Percentiles rank a stretch among this genome's conserved stretches.
Evolutionary conservation across 2,113 vertebrate genomes (phyloP).

Genomic region (Corythornis madagascariensis): DNA sequence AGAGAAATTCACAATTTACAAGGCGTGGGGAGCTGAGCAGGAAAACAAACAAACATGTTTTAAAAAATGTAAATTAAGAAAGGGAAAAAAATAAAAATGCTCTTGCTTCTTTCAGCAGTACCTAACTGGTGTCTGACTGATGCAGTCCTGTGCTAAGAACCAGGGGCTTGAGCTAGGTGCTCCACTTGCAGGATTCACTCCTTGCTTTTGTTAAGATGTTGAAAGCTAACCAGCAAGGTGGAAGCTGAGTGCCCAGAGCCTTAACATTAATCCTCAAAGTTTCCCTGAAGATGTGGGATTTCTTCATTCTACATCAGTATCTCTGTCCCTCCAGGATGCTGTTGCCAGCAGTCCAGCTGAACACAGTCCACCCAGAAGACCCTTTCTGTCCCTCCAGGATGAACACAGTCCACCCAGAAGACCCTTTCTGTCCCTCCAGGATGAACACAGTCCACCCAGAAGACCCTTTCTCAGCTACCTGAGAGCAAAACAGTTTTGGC

Average conservation of each 20-base stretch:
- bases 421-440: too few species aligned
- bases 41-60: conserved; percentile 57
- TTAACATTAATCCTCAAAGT: neutral
- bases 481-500: neutral
- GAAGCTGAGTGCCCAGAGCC: neutral
- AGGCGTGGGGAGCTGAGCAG: neutral
- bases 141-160: neutral
- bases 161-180: neutral
- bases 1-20: conserved; percentile 40
- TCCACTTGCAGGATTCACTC: neutral
- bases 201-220: neutral
- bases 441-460: neutral
- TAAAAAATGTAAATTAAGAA: conserved; percentile 43
- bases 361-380: neutral
- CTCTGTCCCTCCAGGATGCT: neutral
- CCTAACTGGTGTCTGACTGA: neutral
- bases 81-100: neutral
- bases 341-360: neutral
- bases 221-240: neutral
- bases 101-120: neutral
- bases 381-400: neutral
- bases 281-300: neutral
- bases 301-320: neutral
- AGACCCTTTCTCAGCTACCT: neutral
- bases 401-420: neutral